A percentile compares a stretch with the other conserved stretches of the same genome.
phyloP scores from a whole-genome alignment of 1,140 invertebrate genomes.

The Trigoniulus corallinus region DNA sequence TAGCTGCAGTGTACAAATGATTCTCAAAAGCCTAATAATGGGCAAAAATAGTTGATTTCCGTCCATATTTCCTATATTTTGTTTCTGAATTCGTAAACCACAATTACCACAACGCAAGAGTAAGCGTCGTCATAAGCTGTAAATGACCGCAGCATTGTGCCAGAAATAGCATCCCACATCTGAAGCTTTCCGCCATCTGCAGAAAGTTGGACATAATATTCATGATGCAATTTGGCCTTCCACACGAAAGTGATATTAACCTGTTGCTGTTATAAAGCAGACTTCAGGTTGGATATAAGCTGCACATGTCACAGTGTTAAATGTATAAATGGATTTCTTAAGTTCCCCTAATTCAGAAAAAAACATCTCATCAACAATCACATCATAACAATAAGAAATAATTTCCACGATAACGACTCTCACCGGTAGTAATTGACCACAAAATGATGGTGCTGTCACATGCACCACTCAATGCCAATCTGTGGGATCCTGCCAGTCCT shows the following conservation, averaged over 20 bases:
- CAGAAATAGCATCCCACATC: conserved; percentile 17
- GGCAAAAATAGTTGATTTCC: no score
- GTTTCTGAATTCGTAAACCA: conserved; percentile 14
- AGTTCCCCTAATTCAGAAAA: conserved; percentile 11
- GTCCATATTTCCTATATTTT: no score
- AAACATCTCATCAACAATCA: conserved; percentile 1
- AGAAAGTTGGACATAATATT: not conserved
- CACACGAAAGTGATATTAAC: not conserved
- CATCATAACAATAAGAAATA: not conserved
- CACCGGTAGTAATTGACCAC: conserved; percentile 18
- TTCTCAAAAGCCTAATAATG: conserved; percentile 13
- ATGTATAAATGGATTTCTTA: conserved; percentile 19
- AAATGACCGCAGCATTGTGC: conserved; percentile 14
- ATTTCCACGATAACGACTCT: not conserved
- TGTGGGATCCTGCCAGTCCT: not conserved
- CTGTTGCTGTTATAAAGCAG: conserved; percentile 16
- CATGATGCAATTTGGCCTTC: not conserved
- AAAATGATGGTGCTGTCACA: conserved; percentile 18
- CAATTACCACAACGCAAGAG: conserved; percentile 18
- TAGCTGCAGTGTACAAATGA: conserved; percentile 10
- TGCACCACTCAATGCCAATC: conserved; percentile 16
- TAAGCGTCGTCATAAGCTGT: conserved; percentile 15
- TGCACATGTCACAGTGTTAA: conserved; percentile 17
- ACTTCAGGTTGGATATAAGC: conserved; percentile 11
- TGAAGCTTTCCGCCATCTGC: conserved; percentile 22